Conservation (phyloP, 2,888 invertebrate genomes). For the Tachina lurida region DNA sequence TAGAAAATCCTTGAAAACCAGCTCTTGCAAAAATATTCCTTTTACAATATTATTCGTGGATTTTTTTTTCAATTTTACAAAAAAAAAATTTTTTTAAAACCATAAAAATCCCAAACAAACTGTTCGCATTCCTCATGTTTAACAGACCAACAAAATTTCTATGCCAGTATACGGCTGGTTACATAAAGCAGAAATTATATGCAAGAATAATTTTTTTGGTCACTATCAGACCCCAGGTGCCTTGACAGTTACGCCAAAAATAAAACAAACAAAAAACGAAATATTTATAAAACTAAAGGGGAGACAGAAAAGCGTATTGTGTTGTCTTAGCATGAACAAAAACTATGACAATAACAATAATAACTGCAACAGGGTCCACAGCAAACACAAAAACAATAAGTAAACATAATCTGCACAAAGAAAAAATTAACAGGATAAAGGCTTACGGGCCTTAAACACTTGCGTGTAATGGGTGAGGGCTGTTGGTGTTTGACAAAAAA, state of each 20-base stretch:
- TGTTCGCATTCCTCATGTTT: neutral
- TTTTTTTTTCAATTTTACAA: neutral
- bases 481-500: too few relatives aligned
- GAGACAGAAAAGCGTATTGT: neutral
- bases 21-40: too few relatives aligned
- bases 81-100: neutral
- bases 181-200: conserved; percentile 55
- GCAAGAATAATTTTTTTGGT: conserved; percentile 71
- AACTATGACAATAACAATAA: neutral
- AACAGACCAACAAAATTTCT: neutral
- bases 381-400: conserved; percentile 17
- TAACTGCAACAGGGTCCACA: neutral
- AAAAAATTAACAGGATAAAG: conserved; percentile 47
- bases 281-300: neutral
- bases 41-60: too few relatives aligned
- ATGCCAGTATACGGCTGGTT: conserved; percentile 25
- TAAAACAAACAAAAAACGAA: neutral
- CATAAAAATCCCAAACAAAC: neutral
- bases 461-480: conserved; percentile 34
- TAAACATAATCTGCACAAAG: conserved; percentile 37
- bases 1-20: too few relatives aligned
- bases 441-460: conserved; percentile 15
- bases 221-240: conserved; percentile 71
- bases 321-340: conserved; percentile 20
- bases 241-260: conserved; percentile 59